Evolutionary conservation across 2,797 vertebrate species (phyloP).

Genomic region (Crenichthys baileyi): DNA sequence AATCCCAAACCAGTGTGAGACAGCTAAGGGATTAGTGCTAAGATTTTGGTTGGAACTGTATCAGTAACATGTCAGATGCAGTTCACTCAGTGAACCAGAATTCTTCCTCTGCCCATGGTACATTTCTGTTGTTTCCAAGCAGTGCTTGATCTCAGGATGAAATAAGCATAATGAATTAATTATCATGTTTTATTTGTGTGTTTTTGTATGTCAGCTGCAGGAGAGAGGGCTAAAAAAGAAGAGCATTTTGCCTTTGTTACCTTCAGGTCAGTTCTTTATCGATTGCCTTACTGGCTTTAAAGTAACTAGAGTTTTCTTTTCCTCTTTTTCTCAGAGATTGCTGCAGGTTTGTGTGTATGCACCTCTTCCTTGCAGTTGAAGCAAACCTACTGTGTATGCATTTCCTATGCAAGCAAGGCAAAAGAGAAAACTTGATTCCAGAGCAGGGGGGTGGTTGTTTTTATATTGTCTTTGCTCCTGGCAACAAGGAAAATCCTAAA

Average conservation of each 20-base stretch:
- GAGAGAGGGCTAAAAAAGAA: slow-evolving; percentile 24
- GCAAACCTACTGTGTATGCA: slow-evolving; percentile 57
- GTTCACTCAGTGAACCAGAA: slow-evolving; percentile 19
- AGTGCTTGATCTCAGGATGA: slow-evolving; percentile 40
- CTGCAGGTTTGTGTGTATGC: slow-evolving; percentile 35
- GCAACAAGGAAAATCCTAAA: slow-evolving; percentile 29
- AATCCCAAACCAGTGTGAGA: slow-evolving; percentile 43
- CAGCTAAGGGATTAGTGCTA: slow-evolving; percentile 35
- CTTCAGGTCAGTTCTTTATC: slow-evolving; percentile 43
- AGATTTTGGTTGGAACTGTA: slow-evolving; percentile 34
- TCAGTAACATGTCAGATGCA: slow-evolving; percentile 16
- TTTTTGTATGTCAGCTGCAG: neutral
- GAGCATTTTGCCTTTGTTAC: slow-evolving; percentile 29
- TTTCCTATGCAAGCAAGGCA: slow-evolving; percentile 13
- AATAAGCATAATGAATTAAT: slow-evolving; percentile 25
- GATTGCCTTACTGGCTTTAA: slow-evolving; percentile 50
- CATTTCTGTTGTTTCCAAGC: slow-evolving; percentile 25
- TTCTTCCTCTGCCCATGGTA: slow-evolving; percentile 35
- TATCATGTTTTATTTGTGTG: slow-evolving; percentile 31
- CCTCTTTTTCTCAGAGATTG: slow-evolving; percentile 25
- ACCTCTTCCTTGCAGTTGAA: slow-evolving; percentile 57
- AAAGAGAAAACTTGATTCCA: slow-evolving; percentile 42
- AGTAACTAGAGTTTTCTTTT: slow-evolving; percentile 51
- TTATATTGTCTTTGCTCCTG: slow-evolving; percentile 33
- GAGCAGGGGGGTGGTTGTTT: slow-evolving; percentile 27